Conservation (phyloP, 2,113 vertebrate genomes). For the Solenodon paradoxus region DNA sequence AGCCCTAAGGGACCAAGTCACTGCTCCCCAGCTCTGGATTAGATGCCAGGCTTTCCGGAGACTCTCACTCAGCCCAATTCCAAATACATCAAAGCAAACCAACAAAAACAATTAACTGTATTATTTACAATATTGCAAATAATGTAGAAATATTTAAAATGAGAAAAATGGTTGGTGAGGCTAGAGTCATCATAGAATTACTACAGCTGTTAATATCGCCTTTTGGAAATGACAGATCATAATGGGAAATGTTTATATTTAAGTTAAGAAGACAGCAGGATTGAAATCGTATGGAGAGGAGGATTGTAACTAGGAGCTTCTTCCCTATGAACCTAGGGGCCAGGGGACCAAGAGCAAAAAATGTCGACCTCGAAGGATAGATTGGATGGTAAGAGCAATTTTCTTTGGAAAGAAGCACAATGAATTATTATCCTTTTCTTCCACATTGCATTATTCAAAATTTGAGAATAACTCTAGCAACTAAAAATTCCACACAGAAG, state of each 20-base stretch:
- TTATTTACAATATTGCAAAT: neutral
- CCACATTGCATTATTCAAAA: neutral
- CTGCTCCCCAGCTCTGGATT: neutral
- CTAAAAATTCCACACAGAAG: too few relatives aligned
- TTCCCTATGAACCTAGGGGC: neutral
- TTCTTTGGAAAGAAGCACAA: neutral
- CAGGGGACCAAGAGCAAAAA: neutral
- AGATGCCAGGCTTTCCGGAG: neutral
- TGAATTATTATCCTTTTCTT: neutral
- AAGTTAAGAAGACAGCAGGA: neutral
- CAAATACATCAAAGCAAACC: neutral
- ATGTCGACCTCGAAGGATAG: neutral
- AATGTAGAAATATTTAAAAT: neutral
- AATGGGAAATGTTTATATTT: neutral
- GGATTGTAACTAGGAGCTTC: neutral
- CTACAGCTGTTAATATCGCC: neutral
- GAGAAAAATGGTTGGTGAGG: neutral
- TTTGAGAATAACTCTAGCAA: too few relatives aligned
- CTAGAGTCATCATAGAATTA: neutral
- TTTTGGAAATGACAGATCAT: neutral
- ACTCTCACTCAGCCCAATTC: neutral
- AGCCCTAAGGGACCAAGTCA: neutral
- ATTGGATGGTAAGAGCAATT: neutral
- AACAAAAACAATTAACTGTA: too few relatives aligned
- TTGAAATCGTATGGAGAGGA: neutral